These are phyloP conservation scores for Nothocercus nigrocapillus DNA, from an alignment of 2,113 vertebrate species.

Conservation along the genomic window DNA sequence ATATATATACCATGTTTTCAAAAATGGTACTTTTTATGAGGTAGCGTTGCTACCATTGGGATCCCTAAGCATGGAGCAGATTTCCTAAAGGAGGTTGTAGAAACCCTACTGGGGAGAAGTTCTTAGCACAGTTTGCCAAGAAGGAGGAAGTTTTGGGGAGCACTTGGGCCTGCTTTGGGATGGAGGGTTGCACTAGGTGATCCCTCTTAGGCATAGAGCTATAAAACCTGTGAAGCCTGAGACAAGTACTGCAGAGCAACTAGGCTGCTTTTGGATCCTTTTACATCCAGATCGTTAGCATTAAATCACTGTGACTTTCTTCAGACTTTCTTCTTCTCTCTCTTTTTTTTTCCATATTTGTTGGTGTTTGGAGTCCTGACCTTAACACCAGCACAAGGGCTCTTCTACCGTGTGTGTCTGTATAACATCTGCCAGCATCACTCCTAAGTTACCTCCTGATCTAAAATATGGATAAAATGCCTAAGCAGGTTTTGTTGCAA, in stretches of 20 bases:
- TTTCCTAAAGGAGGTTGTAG: background rate
- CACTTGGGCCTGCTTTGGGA: background rate
- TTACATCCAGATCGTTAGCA: background rate
- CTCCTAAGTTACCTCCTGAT: background rate
- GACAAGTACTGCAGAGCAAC: background rate
- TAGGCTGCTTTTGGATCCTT: background rate
- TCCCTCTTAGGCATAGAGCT: background rate
- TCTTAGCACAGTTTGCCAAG: background rate
- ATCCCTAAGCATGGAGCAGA: background rate
- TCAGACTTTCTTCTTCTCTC: background rate
- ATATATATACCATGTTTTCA: background rate
- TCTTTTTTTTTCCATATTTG: background rate
- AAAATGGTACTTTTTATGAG: background rate
- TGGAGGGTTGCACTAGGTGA: background rate
- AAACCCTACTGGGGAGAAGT: rapidly evolving
- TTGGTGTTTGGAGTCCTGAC: background rate
- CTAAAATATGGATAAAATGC: background rate
- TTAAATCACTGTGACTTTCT: rapidly evolving
- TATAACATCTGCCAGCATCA: background rate
- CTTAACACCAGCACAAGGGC: rapidly evolving
- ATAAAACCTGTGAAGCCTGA: background rate
- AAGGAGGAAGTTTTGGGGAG: background rate
- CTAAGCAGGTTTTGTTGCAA: background rate
- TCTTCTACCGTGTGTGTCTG: rapidly evolving
- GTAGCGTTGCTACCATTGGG: background rate